Evolutionary conservation across 1,140 invertebrate genomes (phyloP), one percentile per base, ranked within the genome.

Genomic region (Leptestheria dahalacensis): DNA sequence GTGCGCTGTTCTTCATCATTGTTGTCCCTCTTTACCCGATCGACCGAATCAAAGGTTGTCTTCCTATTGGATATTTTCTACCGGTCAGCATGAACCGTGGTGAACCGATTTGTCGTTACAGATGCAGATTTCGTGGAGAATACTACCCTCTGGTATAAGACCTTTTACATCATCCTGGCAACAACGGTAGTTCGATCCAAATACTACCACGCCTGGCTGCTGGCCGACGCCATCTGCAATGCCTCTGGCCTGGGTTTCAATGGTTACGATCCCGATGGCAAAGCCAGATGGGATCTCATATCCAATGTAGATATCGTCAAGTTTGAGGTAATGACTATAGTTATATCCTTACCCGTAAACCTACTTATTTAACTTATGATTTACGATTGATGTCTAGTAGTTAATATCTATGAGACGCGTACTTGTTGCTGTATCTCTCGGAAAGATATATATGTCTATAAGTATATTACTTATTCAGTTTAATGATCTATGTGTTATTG

Each of bases 141-240:
- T 41, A 79, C 77, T 15, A 74, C 74, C 11, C 70, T 84, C 23
- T 28, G 77, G 4, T 82, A 84, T 63, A 81, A 85, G 70, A 73
- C 85, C 26, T 80, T 83, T 75, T 96, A 86, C 72, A 76, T 92
- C 60, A 78, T 85, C 65, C 72, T 88, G 46, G 77, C 81, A 20
- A 88, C 88, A 25, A 78, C 87, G 63, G 73, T 87, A 41, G 82
- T 84, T 59, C 79, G 91, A 61, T 85, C 85, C 68, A 96, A 96
- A 73, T 97, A 97, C 75, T 97, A 97, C 73, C 89, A 94, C 70
- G 95, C 92, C 2, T 98, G 94, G 93, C 77, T 90, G 33, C 75
- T 97, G 50, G 89, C 88, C 10, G 94, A 97, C 72, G 86, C 88
- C 1, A 86, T 95, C 64, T 95, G 90, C 70, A 96, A 97, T 71